phyloP scores from a whole-genome alignment of 92 coral and sea anemone species.

The Zoanthus sociatus region DNA sequence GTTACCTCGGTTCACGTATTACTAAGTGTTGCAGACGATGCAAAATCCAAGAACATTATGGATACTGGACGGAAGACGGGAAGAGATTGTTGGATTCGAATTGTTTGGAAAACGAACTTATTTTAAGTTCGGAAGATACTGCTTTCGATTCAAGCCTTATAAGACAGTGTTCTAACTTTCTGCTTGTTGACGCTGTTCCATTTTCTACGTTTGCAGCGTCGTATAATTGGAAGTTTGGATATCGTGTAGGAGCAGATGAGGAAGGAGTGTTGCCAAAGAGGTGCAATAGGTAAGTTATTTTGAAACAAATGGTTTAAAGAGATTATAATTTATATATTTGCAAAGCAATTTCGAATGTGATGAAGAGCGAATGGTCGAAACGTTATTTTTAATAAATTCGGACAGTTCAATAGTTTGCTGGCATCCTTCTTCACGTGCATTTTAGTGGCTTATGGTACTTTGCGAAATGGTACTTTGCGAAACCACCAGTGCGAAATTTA shows the following conservation, averaged over 20 bases:
- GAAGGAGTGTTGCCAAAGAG: too few relatives aligned
- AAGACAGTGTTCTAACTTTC: conserved; percentile 11
- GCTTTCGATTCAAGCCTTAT: conserved; percentile 35
- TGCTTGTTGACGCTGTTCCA: conserved; percentile 44
- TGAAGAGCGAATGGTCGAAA: too few relatives aligned
- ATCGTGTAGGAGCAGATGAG: neutral
- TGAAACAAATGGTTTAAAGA: too few relatives aligned
- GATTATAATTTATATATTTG: too few relatives aligned
- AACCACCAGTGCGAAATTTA: too few relatives aligned
- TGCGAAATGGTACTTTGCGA: too few relatives aligned
- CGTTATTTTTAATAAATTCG: too few relatives aligned
- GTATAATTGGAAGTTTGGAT: conserved; percentile 44
- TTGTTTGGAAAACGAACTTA: neutral
- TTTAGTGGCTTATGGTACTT: too few relatives aligned
- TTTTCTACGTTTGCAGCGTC: conserved; percentile 37
- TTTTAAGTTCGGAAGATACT: conserved; percentile 44
- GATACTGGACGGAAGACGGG: conserved; percentile 10
- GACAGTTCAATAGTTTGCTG: too few relatives aligned
- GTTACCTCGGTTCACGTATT: neutral
- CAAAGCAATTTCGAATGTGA: too few relatives aligned
- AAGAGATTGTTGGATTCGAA: conserved; percentile 18
- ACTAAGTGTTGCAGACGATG: neutral
- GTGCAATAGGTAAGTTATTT: too few relatives aligned
- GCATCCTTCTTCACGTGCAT: too few relatives aligned
- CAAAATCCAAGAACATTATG: neutral